Conservation (phyloP, 2,113 vertebrate species). For the Ceyx melanurus region DNA sequence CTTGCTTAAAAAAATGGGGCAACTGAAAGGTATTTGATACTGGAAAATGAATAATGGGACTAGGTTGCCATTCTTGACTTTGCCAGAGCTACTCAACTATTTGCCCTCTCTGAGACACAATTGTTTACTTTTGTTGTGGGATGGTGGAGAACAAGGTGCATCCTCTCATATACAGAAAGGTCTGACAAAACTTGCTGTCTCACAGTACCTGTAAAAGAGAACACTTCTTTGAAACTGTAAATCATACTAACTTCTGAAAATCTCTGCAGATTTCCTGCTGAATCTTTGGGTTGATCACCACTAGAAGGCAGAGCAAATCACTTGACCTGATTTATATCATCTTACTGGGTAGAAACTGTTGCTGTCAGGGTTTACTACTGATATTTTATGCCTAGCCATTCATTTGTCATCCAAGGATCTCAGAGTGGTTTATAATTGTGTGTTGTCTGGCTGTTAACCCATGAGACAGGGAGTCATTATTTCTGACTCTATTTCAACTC, state of each 20-base stretch:
- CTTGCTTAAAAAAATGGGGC: not conserved
- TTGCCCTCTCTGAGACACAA: not conserved
- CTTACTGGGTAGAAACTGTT: not conserved
- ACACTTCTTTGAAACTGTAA: not conserved
- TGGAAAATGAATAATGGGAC: not conserved
- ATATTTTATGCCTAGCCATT: not conserved
- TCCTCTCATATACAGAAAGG: not conserved
- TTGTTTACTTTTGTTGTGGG: not conserved
- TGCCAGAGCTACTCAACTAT: not conserved
- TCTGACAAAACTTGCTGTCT: not conserved
- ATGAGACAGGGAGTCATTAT: not conserved
- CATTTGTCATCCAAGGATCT: conserved; percentile 15
- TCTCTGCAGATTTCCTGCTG: not conserved
- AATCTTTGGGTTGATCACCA: not conserved
- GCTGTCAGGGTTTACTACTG: not conserved
- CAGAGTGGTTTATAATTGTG: not conserved
- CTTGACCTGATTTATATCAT: not conserved
- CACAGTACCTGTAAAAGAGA: not conserved
- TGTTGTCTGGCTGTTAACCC: not conserved
- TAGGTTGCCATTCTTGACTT: not conserved
- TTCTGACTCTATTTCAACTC: not conserved
- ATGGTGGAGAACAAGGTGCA: not conserved
- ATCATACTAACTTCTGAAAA: not conserved
- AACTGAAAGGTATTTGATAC: not conserved
- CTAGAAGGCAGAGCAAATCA: not conserved